A percentile compares a stretch with the other conserved stretches of the same genome.
Evolutionary conservation across 2,888 invertebrate genomes (phyloP).

Genomic region (Drosophila meridiana): DNA sequence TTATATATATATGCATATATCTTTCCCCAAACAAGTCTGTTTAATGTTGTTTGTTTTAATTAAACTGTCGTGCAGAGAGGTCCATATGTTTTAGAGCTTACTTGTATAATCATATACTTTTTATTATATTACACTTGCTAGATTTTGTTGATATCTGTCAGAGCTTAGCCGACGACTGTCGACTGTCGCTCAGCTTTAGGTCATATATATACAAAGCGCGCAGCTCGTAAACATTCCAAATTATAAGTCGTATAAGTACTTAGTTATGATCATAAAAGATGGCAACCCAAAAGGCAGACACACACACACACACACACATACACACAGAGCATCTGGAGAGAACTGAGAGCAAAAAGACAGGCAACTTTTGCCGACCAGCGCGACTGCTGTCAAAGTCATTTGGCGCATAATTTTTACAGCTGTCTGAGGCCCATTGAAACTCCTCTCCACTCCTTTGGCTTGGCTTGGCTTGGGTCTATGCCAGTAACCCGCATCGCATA

Average conservation of each 20-base stretch:
- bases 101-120: conserved; percentile 9
- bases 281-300: conserved; percentile 27
- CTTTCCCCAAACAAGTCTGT: not conserved
- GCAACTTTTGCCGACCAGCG: conserved; percentile 46
- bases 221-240: conserved; percentile 70
- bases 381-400: conserved; percentile 79
- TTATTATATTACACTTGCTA: conserved; percentile 22
- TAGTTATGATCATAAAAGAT: conserved; percentile 74
- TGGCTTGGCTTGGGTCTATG: not conserved
- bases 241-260: conserved; percentile 77
- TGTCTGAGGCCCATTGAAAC: conserved; percentile 38
- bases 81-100: conserved; percentile 9
- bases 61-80: not conserved
- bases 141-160: conserved; percentile 14
- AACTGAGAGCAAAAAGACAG: conserved; percentile 18
- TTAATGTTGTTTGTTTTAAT: conserved; percentile 16
- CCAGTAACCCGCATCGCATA: conserved; percentile 65
- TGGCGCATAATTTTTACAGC: conserved; percentile 78
- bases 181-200: conserved; percentile 19
- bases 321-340: conserved; percentile 2
- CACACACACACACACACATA: not conserved
- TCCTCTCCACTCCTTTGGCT: not conserved
- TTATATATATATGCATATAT: not conserved
- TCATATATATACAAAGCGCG: conserved; percentile 22
- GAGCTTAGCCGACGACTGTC: conserved; percentile 5